Conservation (phyloP, 2,113 vertebrate species). For the Pogona vitticeps region DNA sequence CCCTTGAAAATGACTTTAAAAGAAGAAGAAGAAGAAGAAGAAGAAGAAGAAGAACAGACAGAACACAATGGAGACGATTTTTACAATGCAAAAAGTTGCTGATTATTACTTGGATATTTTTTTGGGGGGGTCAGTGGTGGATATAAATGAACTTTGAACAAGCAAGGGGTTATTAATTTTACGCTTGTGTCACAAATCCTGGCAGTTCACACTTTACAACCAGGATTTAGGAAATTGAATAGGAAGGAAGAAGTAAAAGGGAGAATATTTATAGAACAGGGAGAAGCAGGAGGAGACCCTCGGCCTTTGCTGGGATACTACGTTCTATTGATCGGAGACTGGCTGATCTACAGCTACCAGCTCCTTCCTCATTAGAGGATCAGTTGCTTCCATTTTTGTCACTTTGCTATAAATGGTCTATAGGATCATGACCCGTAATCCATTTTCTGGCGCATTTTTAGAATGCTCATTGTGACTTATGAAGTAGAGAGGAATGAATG, state of each 20-base stretch:
- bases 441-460: neutral
- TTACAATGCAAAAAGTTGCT: neutral
- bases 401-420: neutral
- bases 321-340: constrained; percentile 22
- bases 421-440: neutral
- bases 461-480: neutral
- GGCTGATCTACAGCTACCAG: rapidly evolving
- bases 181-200: no score
- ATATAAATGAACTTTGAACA: no score
- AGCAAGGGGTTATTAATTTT: no score
- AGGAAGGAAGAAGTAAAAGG: neutral
- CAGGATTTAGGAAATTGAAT: no score
- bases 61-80: constrained; percentile 7
- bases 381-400: neutral
- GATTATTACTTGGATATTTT: no score
- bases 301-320: neutral
- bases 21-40: neutral
- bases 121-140: no score
- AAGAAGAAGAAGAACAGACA: neutral
- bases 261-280: constrained; percentile 20
- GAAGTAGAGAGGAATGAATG: neutral
- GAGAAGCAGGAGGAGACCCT: neutral
- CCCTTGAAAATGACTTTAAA: no score
- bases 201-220: no score
- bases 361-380: constrained; percentile 9